These are phyloP conservation scores for Pseudolaguvia tuberculata DNA, from an alignment of 2,113 vertebrate species.

Conservation along the genomic window DNA sequence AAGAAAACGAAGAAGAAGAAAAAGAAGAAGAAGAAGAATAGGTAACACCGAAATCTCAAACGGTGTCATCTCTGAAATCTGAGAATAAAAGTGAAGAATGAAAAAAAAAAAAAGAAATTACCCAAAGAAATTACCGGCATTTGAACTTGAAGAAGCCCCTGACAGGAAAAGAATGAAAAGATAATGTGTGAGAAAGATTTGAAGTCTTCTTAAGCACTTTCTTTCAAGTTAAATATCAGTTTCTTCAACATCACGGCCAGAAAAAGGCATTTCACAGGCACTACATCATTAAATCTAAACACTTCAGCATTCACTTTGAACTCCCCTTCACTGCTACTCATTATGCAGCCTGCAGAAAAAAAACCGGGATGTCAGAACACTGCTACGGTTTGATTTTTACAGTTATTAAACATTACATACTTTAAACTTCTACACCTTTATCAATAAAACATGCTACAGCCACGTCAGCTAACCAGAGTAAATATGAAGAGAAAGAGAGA, in stretches of 20 bases:
- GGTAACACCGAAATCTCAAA: background rate
- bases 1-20: no score
- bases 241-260: conserved; percentile 57
- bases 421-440: conserved; percentile 57
- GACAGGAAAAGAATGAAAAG: background rate
- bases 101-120: background rate
- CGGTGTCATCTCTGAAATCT: background rate
- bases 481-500: conserved; percentile 41
- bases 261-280: conserved; percentile 54
- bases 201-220: conserved; percentile 40
- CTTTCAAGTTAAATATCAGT: conserved; percentile 70
- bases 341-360: conserved; percentile 69
- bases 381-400: conserved; percentile 67
- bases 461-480: conserved; percentile 51
- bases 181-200: background rate
- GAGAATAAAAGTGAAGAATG: background rate
- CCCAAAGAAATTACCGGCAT: no score
- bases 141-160: background rate
- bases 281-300: conserved; percentile 64
- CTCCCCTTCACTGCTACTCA: conserved; percentile 59
- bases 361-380: conserved; percentile 58
- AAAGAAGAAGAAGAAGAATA: no score
- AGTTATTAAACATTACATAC: conserved; percentile 70
- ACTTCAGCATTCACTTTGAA: conserved; percentile 73
- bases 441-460: conserved; percentile 64